A percentile compares a stretch with the other conserved stretches of the same genome.
Conservation (phyloP, 2,797 vertebrate species). For the Oryzias sinensis region DNA sequence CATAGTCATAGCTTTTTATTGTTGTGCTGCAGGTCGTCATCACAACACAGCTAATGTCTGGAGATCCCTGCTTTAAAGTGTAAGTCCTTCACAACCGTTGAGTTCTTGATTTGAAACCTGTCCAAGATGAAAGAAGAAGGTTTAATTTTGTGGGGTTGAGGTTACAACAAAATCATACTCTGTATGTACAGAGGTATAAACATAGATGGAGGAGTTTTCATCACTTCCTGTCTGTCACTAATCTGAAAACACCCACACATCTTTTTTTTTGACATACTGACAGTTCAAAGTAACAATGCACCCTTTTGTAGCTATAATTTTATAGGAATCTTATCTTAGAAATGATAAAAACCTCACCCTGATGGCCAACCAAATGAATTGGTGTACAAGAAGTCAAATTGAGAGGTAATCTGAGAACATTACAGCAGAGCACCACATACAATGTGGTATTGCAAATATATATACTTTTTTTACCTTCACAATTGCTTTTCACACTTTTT, state of each 20-base stretch:
- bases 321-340: conserved; percentile 30
- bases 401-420: background rate
- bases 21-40: conserved; percentile 86
- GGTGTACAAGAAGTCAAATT: conserved; percentile 18
- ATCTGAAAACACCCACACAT: conserved; percentile 8
- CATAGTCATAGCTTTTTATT: too few species aligned
- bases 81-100: conserved; percentile 67
- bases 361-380: background rate
- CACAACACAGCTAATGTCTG: conserved; percentile 95
- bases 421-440: background rate
- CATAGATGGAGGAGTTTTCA: conserved; percentile 33
- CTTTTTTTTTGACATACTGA: background rate
- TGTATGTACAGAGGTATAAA: conserved; percentile 13
- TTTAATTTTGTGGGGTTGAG: background rate
- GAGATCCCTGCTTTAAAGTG: conserved; percentile 98
- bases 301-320: conserved; percentile 7
- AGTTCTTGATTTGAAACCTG: background rate
- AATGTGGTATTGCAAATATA: conserved; percentile 15
- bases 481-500: conserved; percentile 6
- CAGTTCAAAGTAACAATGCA: conserved; percentile 8
- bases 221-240: conserved; percentile 46
- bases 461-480: conserved; percentile 9
- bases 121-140: too few species aligned
- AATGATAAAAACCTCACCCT: conserved; percentile 15
- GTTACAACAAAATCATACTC: conserved; percentile 1